These are phyloP conservation scores for Ophthalmolycus amberensis DNA, from an alignment of 2,113 vertebrate genomes.

Conservation along the genomic window DNA sequence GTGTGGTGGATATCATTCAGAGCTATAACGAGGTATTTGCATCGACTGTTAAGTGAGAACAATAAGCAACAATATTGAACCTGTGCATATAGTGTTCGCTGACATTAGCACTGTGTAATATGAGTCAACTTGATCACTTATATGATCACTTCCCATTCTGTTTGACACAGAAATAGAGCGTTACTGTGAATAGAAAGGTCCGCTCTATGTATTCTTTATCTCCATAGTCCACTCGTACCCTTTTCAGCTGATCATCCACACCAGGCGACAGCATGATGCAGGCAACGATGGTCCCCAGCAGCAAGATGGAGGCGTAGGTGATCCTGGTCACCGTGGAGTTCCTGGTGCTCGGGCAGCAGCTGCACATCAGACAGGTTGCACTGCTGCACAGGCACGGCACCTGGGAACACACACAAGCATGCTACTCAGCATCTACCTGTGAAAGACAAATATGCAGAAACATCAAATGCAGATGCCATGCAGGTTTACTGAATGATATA, in stretches of 20 bases:
- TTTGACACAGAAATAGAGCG: background rate
- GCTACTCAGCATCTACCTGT: background rate
- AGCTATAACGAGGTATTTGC: no score
- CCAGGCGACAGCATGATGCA: constrained; percentile 90
- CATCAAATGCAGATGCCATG: no score
- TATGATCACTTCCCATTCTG: background rate
- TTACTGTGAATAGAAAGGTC: background rate
- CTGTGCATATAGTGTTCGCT: background rate
- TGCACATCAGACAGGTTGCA: constrained; percentile 89
- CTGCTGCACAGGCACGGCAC: constrained; percentile 90
- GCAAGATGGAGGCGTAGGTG: constrained; percentile 89
- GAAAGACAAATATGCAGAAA: no score
- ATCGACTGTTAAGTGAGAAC: background rate
- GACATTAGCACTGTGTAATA: background rate
- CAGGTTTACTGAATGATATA: no score
- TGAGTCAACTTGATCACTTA: background rate
- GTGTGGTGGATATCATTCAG: no score
- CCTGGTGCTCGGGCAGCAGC: constrained; percentile 88
- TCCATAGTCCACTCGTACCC: constrained; percentile 75
- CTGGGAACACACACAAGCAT: constrained; percentile 69
- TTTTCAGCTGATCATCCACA: constrained; percentile 88
- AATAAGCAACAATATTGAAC: background rate
- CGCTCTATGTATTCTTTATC: background rate
- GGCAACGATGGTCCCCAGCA: constrained; percentile 88
- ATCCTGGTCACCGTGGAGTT: constrained; percentile 92